Evolutionary conservation across 64 coral and sea anemone genomes (phyloP), one percentile per base, ranked within the genome.

Genomic region (Stichodactyla helianthus): DNA sequence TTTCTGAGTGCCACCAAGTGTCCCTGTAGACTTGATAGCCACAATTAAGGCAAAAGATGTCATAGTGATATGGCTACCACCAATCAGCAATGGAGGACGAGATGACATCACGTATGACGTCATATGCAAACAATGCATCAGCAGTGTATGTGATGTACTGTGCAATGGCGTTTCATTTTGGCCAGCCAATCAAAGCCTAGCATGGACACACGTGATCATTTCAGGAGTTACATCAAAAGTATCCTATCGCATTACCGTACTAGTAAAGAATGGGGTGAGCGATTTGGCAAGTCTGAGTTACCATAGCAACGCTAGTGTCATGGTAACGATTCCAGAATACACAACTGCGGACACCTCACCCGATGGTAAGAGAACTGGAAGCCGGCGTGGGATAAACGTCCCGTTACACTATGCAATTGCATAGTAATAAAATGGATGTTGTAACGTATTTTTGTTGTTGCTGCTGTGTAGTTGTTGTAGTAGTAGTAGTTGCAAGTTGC

Each of bases 51-150:
- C 82, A 54, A 67, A 77, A 76, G 63, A 23, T 16, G 53, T 67
- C 35, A 68, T 95, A 53, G 86, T 95, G 50, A 64, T 85, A 86
- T 95, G 93, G 93, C 59, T 84, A 62, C 93, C 55, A 35, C 93
- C 93, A 77, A 22, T 51, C 59, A 59, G 60, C 7, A 80, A 63
- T 16, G 93, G 93, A 31, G 86, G 93, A 35, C 89, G 89, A 20
- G 50, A 14, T 62, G 93, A 95, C 65, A 13, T 95, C 7, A 83
- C 60, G 20, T 95, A 91, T 56, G 77, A 91, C 54, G 6, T 95
- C 31, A 87, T 27, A 22, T 91, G 93, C 16, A 77, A 52, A 14
- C 52, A 31, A 59, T 95, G 93, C 57, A 65, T 62, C 70, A 22
- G 0, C 11, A 81, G 85, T 7, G 35, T 52, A 5, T 95, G 93